Evolutionary conservation across 1,140 invertebrate species (phyloP).

Genomic region (Palaemon carinicauda): DNA sequence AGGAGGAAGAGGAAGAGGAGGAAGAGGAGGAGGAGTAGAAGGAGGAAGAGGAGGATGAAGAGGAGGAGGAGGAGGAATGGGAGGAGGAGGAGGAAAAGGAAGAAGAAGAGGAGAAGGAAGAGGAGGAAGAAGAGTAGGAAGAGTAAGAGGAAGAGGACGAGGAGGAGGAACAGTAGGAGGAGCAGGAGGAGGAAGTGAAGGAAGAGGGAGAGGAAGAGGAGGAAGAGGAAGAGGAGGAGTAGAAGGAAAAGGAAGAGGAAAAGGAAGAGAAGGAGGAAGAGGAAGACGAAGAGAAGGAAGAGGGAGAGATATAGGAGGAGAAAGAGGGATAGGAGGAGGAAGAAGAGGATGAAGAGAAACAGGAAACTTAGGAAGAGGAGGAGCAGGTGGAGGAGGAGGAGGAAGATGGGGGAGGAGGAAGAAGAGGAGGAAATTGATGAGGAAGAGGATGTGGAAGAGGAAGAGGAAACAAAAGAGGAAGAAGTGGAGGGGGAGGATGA

Average conservation of each 20-base stretch:
- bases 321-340: too few relatives aligned
- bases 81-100: too few relatives aligned
- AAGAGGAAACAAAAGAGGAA: not conserved
- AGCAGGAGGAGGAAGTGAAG: not conserved
- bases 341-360: not conserved
- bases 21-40: too few relatives aligned
- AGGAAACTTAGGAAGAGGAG: not conserved
- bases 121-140: too few relatives aligned
- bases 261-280: not conserved
- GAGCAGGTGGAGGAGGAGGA: not conserved
- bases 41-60: too few relatives aligned
- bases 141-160: too few relatives aligned
- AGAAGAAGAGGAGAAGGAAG: too few relatives aligned
- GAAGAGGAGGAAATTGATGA: not conserved
- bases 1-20: too few relatives aligned
- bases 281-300: not conserved
- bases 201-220: too few relatives aligned
- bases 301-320: not conserved
- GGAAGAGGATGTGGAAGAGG: not conserved
- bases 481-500: not conserved
- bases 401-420: not conserved
- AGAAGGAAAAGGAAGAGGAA: too few relatives aligned
- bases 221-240: too few relatives aligned
- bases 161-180: not conserved
- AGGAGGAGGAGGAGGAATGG: too few relatives aligned